These are phyloP conservation scores for Melanotaenia duboulayi DNA, from an alignment of 2,113 vertebrate species.

Conservation along the genomic window DNA sequence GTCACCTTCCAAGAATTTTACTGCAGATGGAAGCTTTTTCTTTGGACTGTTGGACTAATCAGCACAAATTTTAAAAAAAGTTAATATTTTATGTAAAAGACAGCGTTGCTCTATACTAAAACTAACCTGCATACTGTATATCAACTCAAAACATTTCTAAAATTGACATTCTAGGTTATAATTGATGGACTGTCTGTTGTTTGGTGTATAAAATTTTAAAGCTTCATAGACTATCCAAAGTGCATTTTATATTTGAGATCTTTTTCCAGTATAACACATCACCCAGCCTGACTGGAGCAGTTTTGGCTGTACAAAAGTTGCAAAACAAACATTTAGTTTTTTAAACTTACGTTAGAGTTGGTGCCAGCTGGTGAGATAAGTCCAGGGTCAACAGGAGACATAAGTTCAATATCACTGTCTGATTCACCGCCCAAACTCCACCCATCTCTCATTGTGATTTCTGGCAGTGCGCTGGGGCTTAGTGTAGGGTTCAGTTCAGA, in stretches of 20 bases:
- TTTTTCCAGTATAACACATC: not conserved
- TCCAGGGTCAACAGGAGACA: constrained; percentile 64
- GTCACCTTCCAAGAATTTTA: constrained; percentile 90
- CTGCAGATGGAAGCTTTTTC: constrained; percentile 87
- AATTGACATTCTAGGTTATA: not conserved
- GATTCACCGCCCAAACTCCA: constrained; percentile 81
- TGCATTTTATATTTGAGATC: no score
- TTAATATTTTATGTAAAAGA: constrained; percentile 13
- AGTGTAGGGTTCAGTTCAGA: constrained; percentile 75
- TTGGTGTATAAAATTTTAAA: no score
- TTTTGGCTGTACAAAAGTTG: not conserved
- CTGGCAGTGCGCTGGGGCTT: constrained; percentile 76
- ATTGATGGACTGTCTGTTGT: no score
- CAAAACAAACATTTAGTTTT: not conserved
- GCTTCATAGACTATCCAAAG: no score
- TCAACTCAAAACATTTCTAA: not conserved
- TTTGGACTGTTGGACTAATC: constrained; percentile 87
- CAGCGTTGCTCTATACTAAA: no score
- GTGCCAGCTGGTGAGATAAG: constrained; percentile 75
- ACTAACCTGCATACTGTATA: not conserved
- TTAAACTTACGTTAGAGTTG: constrained; percentile 79
- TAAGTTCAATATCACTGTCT: constrained; percentile 77
- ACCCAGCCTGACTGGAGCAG: not conserved
- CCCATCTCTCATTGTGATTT: constrained; percentile 77
- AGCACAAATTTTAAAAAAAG: constrained; percentile 44